Evolutionary conservation across 2,113 vertebrate genomes (phyloP), one percentile per base, ranked within the genome.

Genomic region (Monarcha castaneiventris): DNA sequence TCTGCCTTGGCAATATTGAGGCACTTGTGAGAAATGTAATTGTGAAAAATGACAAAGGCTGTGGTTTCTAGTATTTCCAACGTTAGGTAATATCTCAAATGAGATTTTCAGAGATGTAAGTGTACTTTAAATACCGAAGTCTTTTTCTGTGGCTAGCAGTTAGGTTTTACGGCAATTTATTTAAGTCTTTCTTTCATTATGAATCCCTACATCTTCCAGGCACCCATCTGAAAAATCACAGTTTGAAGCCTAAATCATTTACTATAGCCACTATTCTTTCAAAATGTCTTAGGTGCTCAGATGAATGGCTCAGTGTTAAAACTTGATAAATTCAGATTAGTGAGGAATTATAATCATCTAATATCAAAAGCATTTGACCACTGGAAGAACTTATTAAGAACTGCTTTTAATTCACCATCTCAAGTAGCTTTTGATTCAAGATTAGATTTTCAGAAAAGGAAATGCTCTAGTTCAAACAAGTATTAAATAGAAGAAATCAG

Each of bases 371-470:
- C 69, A 92, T 90, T 82, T 92, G 89, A 84, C 83, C 86, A 84
- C 51, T 94, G 76, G 84, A 97, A 89, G 83, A 92, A 93, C 35
- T 89, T 96, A 75, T n/a, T 89, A 94, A 92, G 72, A 93, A 71
- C 35, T 68, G 41, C 86, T 88, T 92, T 94, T 90, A 93, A 95
- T 91, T 94, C 68, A 49, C 64, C 43, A 52, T 90, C 83, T 95
- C 89, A 78, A 94, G 89, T 63, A 96, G 83, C 91, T 89, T 97
- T 95, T 89, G 94, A 92, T 90, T 95, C 54, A 59, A 94, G 91
- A 95, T 92, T 90, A 92, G 83, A 95, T 91, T 94, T 96, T 93
- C 67, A 86, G 43, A 68, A 87, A 90, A 93, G 39, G 39, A 92
- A 94, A 89, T 84, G 23, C 16, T 77, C 4, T 74, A 55, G 35